Evolutionary conservation across 2,888 invertebrate genomes (phyloP).

Genomic region (Trachelus stipa): DNA sequence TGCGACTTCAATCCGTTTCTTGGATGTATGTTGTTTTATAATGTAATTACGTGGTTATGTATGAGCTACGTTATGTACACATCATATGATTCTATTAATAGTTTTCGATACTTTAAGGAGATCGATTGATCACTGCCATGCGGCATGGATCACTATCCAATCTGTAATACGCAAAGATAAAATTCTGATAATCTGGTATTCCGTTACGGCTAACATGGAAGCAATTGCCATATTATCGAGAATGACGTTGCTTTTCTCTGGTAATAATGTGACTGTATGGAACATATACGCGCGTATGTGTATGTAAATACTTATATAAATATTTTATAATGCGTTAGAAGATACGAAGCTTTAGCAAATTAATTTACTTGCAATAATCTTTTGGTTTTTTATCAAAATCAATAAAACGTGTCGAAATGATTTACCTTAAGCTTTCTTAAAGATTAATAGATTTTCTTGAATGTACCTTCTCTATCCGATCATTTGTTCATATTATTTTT

Average conservation of each 20-base stretch:
- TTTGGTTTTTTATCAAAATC: not conserved
- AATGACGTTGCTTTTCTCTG: not conserved
- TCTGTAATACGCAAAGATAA: not conserved
- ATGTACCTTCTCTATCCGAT: not conserved
- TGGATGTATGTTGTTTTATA: not conserved
- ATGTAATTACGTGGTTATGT: not conserved
- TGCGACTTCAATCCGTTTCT: not conserved
- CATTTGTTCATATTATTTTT: not conserved
- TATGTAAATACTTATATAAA: not conserved
- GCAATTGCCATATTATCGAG: not conserved
- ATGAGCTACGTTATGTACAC: not conserved
- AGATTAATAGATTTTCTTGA: too few species aligned
- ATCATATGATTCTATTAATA: not conserved
- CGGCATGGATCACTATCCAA: not conserved
- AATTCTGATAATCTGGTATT: not conserved
- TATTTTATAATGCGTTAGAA: not conserved
- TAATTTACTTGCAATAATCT: not conserved
- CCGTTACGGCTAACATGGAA: not conserved
- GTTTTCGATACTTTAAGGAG: not conserved
- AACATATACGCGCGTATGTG: not conserved
- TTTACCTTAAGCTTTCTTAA: not conserved
- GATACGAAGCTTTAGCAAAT: not conserved
- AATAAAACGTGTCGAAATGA: not conserved
- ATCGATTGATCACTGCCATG: not conserved
- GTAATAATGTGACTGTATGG: not conserved